Base-by-base conservation (phyloP, 2,113 vertebrate species). In the Dipodomys stephensi region DNA sequence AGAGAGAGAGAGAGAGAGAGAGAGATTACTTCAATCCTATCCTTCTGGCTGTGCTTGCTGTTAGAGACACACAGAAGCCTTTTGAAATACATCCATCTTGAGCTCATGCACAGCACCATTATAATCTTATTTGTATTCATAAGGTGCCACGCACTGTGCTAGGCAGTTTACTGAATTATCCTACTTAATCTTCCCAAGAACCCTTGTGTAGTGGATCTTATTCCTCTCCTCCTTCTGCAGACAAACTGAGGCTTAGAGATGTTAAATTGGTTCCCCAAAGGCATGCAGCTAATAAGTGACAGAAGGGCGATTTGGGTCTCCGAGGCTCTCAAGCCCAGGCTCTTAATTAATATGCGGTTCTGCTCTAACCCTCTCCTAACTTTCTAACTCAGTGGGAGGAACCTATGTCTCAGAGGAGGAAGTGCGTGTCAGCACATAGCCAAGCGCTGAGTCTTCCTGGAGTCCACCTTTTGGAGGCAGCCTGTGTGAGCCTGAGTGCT, bases 101-200 rank as follows among this genome's bases (percentile, higher is more conserved):
- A 53, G n/a, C 44, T 53, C 30, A 8, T 44, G 32, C 23, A 13
- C 16, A 4, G 1, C 1, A 67, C 15, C 25, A 5, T 18, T 25
- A 10, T 13, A 27, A 28, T 57, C 71, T 86, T 35, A 30, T 4
- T 60, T 65, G 68, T 81, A 32, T 73, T 84, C 87, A 86, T 4
- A 18, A 4, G 3, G 2, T 72, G 57, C 28, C 62, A 4, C 27
- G 39, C 5, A 8, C 35, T 60, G 46, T 30, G 39, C 74, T 39
- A 32, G 44, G 32, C 32, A 44, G n/a, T 60, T 79, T 49, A 3
- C 6, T 1, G 39, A 2, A 20, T 49, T 15, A 19, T 74, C 4
- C 57, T 81, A 28, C 39, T 93, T 85, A 74, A 88, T 46, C 65
- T 93, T 84, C 65, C 74, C 25, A 73, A 65, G 78, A 80, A 19